These are phyloP conservation scores for Tinea pellionella DNA, from an alignment of 2,888 invertebrate genomes.

Conservation along the genomic window DNA sequence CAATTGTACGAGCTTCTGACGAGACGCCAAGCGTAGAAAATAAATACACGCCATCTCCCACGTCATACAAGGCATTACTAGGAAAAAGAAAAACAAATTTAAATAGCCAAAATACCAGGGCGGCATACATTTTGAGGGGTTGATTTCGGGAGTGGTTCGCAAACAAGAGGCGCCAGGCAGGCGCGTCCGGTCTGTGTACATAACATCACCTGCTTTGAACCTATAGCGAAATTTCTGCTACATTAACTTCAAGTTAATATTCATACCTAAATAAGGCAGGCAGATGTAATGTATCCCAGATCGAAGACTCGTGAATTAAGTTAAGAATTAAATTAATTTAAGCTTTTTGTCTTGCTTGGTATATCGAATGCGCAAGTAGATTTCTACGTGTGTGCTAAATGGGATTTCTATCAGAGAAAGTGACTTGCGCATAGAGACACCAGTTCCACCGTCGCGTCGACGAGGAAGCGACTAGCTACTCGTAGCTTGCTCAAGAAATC, in stretches of 20 bases:
- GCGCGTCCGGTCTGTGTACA: conserved; percentile 22
- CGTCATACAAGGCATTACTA: neutral
- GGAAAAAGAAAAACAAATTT: neutral
- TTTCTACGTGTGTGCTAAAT: too few relatives aligned
- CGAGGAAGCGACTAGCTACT: too few relatives aligned
- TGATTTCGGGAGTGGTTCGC: conserved; percentile 44
- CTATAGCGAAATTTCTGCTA: neutral
- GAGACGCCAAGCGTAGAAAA: too few relatives aligned
- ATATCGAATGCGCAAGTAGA: too few relatives aligned
- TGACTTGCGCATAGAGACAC: too few relatives aligned
- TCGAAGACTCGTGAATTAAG: neutral
- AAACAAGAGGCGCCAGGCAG: conserved; percentile 48
- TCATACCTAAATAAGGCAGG: neutral
- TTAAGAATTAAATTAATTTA: too few relatives aligned
- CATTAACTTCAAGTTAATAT: neutral
- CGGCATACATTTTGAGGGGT: conserved; percentile 16
- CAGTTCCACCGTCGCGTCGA: too few relatives aligned
- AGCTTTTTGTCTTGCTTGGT: too few relatives aligned
- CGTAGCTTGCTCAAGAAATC: too few relatives aligned
- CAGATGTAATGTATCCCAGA: neutral
- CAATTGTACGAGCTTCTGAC: too few relatives aligned
- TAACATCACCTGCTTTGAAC: conserved; percentile 34
- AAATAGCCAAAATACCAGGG: conserved; percentile 29
- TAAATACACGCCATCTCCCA: neutral
- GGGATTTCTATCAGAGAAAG: too few relatives aligned